Percentiles rank a stretch among this genome's conserved stretches.
phyloP scores from a whole-genome alignment of 2,113 vertebrate genomes.

The Ahaetulla prasina region DNA sequence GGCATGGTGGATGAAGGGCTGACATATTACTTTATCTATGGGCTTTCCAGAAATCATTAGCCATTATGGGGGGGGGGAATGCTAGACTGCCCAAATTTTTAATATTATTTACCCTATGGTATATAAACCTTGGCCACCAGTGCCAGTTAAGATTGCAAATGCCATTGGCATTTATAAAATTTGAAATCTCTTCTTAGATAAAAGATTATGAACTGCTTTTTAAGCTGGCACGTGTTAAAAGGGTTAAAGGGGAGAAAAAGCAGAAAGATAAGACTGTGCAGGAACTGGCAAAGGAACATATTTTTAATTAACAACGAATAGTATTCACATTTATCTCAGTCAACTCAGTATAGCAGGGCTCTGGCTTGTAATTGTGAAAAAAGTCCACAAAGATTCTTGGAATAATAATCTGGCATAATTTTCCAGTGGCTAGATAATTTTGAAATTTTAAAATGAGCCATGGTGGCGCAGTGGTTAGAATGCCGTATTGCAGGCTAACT shows the following conservation, averaged over 20 bases:
- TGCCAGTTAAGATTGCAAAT: constrained; percentile 13
- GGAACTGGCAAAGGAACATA: constrained; percentile 21
- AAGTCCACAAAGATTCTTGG: not conserved
- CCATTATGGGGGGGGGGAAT: not conserved
- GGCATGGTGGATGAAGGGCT: not conserved
- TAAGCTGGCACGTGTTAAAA: constrained; percentile 34
- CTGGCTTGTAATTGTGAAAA: not conserved
- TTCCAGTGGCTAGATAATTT: not conserved
- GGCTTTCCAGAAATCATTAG: not conserved
- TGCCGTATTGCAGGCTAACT: not conserved
- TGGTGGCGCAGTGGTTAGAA: too few species aligned
- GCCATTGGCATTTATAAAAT: constrained; percentile 51
- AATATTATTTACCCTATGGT: not conserved
- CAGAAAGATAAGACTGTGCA: not conserved
- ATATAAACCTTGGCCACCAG: not conserved
- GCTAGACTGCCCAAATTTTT: not conserved
- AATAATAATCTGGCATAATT: not conserved
- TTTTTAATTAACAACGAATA: not conserved
- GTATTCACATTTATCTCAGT: not conserved
- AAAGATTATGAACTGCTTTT: constrained; percentile 50
- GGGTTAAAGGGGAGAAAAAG: constrained; percentile 14
- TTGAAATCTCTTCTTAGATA: constrained; percentile 50
- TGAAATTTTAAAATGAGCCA: not conserved
- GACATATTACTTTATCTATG: not conserved
- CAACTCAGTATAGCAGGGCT: not conserved